Evolutionary conservation across 2,797 vertebrate species (phyloP).

Genomic region (Squalus acanthias): DNA sequence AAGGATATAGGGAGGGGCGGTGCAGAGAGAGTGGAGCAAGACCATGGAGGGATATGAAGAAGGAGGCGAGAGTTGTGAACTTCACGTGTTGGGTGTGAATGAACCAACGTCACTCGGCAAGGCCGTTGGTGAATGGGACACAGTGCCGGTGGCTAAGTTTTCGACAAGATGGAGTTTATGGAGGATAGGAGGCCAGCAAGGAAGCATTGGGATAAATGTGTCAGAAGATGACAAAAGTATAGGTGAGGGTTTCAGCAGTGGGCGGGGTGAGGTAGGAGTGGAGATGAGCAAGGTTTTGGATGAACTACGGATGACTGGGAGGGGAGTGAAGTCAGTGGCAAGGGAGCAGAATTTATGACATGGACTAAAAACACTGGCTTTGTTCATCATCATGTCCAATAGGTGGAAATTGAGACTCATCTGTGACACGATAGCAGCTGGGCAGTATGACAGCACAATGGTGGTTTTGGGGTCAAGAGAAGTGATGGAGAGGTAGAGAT

Average conservation of each 20-base stretch:
- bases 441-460: background rate
- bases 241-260: background rate
- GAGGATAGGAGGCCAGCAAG: background rate
- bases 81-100: background rate
- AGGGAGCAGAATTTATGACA: background rate
- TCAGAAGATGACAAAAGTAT: background rate
- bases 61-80: background rate
- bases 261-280: background rate
- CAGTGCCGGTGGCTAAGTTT: background rate
- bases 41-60: background rate
- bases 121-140: background rate
- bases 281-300: background rate
- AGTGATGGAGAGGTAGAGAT: background rate
- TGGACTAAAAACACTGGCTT: background rate
- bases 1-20: background rate
- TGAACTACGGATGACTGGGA: background rate
- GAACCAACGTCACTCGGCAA: background rate
- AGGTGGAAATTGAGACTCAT: background rate
- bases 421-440: background rate
- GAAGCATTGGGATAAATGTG: background rate
- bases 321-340: background rate
- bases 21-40: background rate
- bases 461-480: background rate
- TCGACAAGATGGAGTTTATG: background rate
- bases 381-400: background rate